Evolutionary conservation across 2,113 vertebrate genomes (phyloP).

Genomic region (Ahaetulla prasina): DNA sequence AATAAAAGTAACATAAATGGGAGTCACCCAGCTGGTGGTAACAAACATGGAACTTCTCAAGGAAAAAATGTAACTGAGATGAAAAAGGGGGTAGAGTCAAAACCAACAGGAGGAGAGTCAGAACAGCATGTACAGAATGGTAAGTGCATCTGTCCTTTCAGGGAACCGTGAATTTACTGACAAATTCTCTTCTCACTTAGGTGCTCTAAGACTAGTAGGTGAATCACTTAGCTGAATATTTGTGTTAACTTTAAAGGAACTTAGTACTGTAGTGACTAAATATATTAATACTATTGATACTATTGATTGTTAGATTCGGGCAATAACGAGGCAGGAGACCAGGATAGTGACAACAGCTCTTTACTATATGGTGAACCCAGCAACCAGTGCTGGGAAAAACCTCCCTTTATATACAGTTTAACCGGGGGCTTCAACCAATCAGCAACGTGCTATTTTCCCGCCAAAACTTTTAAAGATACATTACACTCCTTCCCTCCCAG

Average conservation of each 20-base stretch:
- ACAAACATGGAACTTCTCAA: conserved; percentile 41
- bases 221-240: background rate
- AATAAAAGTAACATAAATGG: conserved; percentile 58
- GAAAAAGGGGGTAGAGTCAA: conserved; percentile 36
- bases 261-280: background rate
- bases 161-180: background rate
- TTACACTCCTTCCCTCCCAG: too few relatives aligned
- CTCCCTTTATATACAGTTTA: too few relatives aligned
- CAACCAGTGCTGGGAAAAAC: too few relatives aligned
- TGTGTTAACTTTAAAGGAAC: background rate
- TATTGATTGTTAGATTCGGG: too few relatives aligned
- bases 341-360: too few relatives aligned
- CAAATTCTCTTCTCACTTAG: background rate
- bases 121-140: conserved; percentile 70
- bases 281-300: background rate
- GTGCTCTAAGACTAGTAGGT: background rate
- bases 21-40: conserved; percentile 51
- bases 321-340: too few relatives aligned
- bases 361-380: too few relatives aligned
- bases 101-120: conserved; percentile 14
- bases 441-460: too few relatives aligned
- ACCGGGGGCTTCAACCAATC: too few relatives aligned
- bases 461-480: too few relatives aligned
- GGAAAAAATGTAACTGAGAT: conserved; percentile 48
- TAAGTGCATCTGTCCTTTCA: conserved; percentile 38